Base-by-base conservation (phyloP, 2,797 vertebrate species). In the Borostomias antarcticus region DNA sequence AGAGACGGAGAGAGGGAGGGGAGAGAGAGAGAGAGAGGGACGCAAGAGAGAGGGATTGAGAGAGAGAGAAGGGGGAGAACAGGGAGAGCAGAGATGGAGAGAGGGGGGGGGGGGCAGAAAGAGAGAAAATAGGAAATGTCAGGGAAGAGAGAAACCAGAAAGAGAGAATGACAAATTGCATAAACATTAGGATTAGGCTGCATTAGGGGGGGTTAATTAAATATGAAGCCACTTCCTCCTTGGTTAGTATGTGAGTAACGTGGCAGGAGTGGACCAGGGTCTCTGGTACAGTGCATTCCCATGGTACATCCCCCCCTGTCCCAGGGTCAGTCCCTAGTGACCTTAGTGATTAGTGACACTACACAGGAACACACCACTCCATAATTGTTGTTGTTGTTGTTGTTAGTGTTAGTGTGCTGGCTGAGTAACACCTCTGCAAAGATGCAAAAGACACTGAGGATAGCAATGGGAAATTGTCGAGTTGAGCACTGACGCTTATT, bases 361-460 rank as follows among this genome's bases (percentile, higher is more conserved):
- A n/a, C 45, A 47, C 13, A n/a, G n/a, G n/a, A n/a, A n/a, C n/a
- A n/a, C n/a, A n/a, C n/a, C n/a, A n/a, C n/a, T n/a, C n/a, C n/a
- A n/a, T n/a, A n/a, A n/a, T n/a, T n/a, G n/a, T n/a, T n/a, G n/a
- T n/a, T n/a, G n/a, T n/a, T n/a, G n/a, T n/a, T n/a, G n/a, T 52
- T 30, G n/a, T 10, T 54, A 23, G 5, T n/a, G n/a, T n/a, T n/a
- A n/a, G 37, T 13, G 13, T 23, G 15, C 26, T 26, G 6, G 23
- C 37, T 25, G 37, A 45, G 37, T 28, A 30, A 50, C 60, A 50
- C 60, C 30, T 23, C 45, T 23, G 37, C 67, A 69, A 29, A 77
- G 59, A 75, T 69, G 73, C 75, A 82, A 80, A 84, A 62, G 21
- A 65, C 72, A 45, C 47, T 4, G 8, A 23, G 1, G 23, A 35